These are phyloP conservation scores for Bambusicola thoracicus DNA, from an alignment of 2,113 vertebrate genomes.

Conservation along the genomic window DNA sequence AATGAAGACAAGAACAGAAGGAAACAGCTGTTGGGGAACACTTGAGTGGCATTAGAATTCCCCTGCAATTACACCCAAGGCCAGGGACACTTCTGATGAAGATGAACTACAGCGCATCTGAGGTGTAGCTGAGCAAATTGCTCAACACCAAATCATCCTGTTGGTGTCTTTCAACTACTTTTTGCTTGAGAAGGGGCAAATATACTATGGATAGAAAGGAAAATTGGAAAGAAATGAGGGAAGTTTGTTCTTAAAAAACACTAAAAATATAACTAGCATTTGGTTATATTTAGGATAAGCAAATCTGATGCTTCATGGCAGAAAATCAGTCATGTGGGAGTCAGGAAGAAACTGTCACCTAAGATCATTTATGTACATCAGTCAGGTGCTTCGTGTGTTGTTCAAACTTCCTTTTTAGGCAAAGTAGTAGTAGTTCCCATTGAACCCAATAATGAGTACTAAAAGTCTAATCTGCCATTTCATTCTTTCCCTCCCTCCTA, in stretches of 20 bases:
- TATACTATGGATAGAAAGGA: neutral
- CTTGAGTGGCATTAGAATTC: neutral
- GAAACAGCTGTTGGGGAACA: neutral
- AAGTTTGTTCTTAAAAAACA: neutral
- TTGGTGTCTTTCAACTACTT: neutral
- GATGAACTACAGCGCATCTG: neutral
- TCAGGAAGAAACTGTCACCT: neutral
- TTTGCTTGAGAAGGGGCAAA: neutral
- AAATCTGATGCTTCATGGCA: neutral
- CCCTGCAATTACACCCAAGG: accelerated
- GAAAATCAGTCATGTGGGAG: neutral
- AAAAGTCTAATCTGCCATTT: neutral
- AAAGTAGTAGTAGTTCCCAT: neutral
- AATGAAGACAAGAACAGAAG: neutral
- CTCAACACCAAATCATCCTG: neutral
- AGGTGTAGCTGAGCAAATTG: neutral
- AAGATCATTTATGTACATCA: neutral
- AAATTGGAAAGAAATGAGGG: neutral
- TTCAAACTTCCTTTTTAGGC: neutral
- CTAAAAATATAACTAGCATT: neutral
- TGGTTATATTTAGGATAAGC: constrained; percentile 18
- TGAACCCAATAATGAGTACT: neutral
- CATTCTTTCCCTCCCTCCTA: neutral
- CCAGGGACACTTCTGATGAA: neutral
- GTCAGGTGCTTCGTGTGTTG: neutral